Percentiles rank a stretch among this genome's conserved stretches.
Conservation (phyloP, 2,797 vertebrate species). For the Neosilurus mollespiculum region DNA sequence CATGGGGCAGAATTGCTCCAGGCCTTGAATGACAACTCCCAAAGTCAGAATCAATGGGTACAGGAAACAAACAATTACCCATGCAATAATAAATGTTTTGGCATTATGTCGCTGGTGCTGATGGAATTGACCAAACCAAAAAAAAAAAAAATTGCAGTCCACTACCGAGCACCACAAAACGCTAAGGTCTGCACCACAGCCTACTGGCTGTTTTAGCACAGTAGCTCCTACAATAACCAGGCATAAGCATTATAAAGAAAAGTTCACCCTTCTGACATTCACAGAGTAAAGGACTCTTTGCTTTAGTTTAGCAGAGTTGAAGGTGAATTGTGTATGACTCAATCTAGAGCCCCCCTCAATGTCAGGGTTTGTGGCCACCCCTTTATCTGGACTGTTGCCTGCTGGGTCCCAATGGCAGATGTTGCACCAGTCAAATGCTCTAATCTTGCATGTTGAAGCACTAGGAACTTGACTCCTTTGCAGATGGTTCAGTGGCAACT, state of each 20-base stretch:
- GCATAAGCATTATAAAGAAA: background rate
- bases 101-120: no score
- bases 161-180: background rate
- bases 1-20: background rate
- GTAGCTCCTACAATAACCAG: background rate
- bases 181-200: background rate
- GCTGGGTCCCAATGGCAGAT: constrained; percentile 13
- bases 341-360: background rate
- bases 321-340: background rate
- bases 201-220: background rate
- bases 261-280: background rate
- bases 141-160: background rate
- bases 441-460: constrained; percentile 1
- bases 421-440: background rate
- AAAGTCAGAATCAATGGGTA: background rate
- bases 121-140: background rate
- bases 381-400: background rate
- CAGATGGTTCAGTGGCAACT: background rate
- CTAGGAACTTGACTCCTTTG: background rate
- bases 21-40: background rate
- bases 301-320: background rate
- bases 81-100: background rate
- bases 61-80: background rate
- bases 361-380: background rate
- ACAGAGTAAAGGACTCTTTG: no score